A percentile compares a stretch with the other conserved stretches of the same genome.
Conservation (phyloP, 2,888 invertebrate genomes). For the Andrena hattorfiana region DNA sequence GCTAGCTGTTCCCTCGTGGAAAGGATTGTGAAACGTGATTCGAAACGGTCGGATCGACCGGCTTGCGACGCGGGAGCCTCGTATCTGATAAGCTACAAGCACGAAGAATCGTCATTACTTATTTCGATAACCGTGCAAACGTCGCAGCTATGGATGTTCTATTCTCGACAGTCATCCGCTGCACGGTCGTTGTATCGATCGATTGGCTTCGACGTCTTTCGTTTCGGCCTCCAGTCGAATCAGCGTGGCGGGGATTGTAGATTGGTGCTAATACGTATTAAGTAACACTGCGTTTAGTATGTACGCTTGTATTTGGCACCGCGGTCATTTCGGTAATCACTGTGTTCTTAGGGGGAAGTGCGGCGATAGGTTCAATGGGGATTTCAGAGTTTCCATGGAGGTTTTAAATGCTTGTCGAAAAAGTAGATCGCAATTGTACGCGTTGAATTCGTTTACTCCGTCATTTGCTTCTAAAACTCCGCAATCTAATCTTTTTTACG, state of each 20-base stretch:
- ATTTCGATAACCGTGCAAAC: constrained; percentile 30
- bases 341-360: too few relatives aligned
- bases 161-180: constrained; percentile 18
- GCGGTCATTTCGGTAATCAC: too few relatives aligned
- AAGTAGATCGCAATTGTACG: too few relatives aligned
- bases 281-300: neutral
- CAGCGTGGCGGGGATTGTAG: neutral
- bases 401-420: too few relatives aligned
- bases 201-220: constrained; percentile 22
- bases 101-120: constrained; percentile 37
- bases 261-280: constrained; percentile 6
- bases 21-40: constrained; percentile 28
- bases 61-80: neutral
- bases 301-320: neutral
- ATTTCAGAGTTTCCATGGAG: too few relatives aligned
- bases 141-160: constrained; percentile 12
- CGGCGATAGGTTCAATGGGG: too few relatives aligned
- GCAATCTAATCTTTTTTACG: too few relatives aligned
- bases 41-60: neutral
- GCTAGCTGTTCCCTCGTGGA: constrained; percentile 38
- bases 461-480: too few relatives aligned
- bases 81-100: neutral
- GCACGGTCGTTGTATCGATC: constrained; percentile 24
- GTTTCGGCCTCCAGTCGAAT: constrained; percentile 17
- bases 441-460: too few relatives aligned